Evolutionary conservation across 2,113 vertebrate genomes (phyloP).

Genomic region (Hippoglossus stenolepis): DNA sequence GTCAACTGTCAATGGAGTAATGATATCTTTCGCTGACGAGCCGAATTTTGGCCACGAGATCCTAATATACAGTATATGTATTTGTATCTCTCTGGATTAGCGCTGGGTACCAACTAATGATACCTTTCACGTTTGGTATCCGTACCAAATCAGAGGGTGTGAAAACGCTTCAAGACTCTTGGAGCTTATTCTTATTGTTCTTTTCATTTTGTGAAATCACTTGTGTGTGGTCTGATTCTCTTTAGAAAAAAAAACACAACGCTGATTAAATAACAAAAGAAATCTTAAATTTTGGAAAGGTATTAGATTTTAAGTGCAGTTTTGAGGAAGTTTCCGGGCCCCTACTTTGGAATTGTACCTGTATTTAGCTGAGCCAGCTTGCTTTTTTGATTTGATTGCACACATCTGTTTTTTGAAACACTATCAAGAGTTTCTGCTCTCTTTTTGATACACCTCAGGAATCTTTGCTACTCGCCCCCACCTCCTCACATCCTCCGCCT

Average conservation of each 20-base stretch:
- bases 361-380: constrained; percentile 73
- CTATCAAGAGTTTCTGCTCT: constrained; percentile 66
- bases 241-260: constrained; percentile 9
- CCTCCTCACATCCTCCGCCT: constrained; percentile 19
- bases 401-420: constrained; percentile 32
- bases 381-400: constrained; percentile 61
- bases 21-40: constrained; percentile 84
- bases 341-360: constrained; percentile 47
- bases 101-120: constrained; percentile 39
- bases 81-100: constrained; percentile 61
- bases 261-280: not conserved
- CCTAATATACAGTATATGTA: constrained; percentile 27
- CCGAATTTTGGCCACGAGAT: constrained; percentile 72
- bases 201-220: constrained; percentile 29
- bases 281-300: constrained; percentile 26
- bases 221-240: constrained; percentile 24
- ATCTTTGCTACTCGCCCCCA: constrained; percentile 72
- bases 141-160: not conserved
- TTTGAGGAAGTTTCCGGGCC: constrained; percentile 23
- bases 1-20: constrained; percentile 78
- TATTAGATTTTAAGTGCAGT: constrained; percentile 38
- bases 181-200: constrained; percentile 12
- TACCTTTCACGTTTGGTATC: constrained; percentile 10
- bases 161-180: not conserved
- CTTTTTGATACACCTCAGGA: constrained; percentile 78